These are phyloP conservation scores for Patagioenas fasciata DNA, from an alignment of 2,113 vertebrate genomes.

Conservation along the genomic window DNA sequence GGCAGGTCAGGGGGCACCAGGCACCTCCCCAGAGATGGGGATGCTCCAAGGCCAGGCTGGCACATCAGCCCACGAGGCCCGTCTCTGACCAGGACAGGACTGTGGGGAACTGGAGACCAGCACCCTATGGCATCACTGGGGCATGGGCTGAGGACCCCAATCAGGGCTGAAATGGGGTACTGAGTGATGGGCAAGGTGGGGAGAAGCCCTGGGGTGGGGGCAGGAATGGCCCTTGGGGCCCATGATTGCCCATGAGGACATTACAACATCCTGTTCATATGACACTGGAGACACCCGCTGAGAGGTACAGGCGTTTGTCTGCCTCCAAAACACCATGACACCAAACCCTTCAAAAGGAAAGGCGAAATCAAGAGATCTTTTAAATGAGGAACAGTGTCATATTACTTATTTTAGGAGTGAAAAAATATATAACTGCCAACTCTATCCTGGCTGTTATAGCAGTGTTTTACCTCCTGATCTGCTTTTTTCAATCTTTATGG, in stretches of 20 bases:
- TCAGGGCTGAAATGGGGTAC: neutral
- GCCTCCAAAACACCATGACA: neutral
- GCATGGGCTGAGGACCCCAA: neutral
- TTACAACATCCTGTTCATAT: neutral
- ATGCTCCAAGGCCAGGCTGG: neutral
- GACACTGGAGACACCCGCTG: neutral
- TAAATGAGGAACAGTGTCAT: neutral
- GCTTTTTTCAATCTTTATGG: neutral
- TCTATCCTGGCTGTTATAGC: neutral
- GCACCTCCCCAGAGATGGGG: neutral
- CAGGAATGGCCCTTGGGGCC: neutral
- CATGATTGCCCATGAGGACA: neutral
- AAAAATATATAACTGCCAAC: neutral
- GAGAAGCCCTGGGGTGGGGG: neutral
- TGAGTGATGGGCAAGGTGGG: rapidly evolving
- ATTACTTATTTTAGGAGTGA: neutral
- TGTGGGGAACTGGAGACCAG: neutral
- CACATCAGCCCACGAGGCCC: rapidly evolving
- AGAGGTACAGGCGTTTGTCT: neutral
- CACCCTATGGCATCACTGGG: neutral
- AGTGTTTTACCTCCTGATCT: neutral
- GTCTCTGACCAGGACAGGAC: neutral
- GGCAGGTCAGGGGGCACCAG: neutral
- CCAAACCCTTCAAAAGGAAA: neutral
- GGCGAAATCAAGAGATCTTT: neutral